Base-by-base conservation (phyloP, 2,113 vertebrate species). In the Stegostoma tigrinum region DNA sequence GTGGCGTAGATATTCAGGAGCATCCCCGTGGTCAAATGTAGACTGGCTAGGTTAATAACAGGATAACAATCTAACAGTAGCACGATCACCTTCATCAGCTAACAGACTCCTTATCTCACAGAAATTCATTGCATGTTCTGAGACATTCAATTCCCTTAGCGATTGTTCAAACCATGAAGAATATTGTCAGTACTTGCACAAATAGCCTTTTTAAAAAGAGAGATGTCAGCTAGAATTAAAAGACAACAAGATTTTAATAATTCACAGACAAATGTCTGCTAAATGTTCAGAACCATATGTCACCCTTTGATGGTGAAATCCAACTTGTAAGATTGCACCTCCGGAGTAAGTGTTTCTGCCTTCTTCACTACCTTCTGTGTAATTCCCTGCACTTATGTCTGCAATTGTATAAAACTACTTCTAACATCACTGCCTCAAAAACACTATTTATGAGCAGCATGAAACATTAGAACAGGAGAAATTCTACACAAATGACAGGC, bases 261-360 rank as follows among this genome's bases (percentile, higher is more conserved):
- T 45, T 83, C 80, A 83, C 80, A 42, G 80, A 4, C 38, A 45
- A 19, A 83, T 83, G 80, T 83, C 80, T 83, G 80, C 80, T 83
- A 83, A 83, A 17, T 83, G 80, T 83, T 83, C 80, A 42, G 38
- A 83, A 83, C 38, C 80, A 83, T 83, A 83, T 83, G 80, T 83
- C 6, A 83, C 80, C 38, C 80, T 23, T 42, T 23, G 38, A 83
- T 83, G 15, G n/a, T 83, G 78, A 83, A 83, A 83, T 83, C 78
- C 78, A 19, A 83, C 80, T 83, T 83, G 80, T 45, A 83, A 83
- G 14, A 83, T 83, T 45, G 5, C 80, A 45, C 38, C 80, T 83
- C 80, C 17, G n/a, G 80, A 42, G 38, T 38, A 42, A 83, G 80
- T 83, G 80, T 83, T 19, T 45, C n/a, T 83, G 38, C 17, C 38